phyloP scores from a whole-genome alignment of 2,888 invertebrate genomes.

The Acronicta leporina region DNA sequence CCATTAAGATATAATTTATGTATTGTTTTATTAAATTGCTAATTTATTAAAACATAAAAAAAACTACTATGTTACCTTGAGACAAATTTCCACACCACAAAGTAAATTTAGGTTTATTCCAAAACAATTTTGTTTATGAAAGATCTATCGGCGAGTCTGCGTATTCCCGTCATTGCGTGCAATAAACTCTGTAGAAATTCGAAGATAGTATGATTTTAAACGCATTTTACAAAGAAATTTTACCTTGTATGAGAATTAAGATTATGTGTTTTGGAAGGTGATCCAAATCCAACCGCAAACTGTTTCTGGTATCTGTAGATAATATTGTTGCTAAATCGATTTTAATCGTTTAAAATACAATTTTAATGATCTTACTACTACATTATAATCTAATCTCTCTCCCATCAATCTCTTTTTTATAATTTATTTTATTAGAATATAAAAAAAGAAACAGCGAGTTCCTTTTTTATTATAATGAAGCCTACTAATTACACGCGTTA shows the following conservation, averaged over 20 bases:
- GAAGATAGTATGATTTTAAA: slow-evolving; percentile 2
- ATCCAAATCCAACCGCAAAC: no score
- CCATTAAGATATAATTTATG: no score
- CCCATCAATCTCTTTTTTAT: no score
- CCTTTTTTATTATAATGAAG: no score
- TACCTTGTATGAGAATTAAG: not conserved
- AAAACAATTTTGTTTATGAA: not conserved
- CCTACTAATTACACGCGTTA: not conserved
- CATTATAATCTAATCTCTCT: no score
- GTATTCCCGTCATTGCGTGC: not conserved
- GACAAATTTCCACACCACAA: not conserved
- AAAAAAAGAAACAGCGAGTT: no score
- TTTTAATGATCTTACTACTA: no score
- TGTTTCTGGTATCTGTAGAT: not conserved
- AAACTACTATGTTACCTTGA: no score
- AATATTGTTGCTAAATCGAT: not conserved
- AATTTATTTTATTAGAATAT: no score
- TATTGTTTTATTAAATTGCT: no score
- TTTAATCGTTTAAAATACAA: not conserved
- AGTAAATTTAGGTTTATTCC: not conserved
- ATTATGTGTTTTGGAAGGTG: not conserved
- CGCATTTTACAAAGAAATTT: not conserved
- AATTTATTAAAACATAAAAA: no score
- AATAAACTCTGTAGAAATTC: not conserved
- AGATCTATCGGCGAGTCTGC: not conserved